Percentiles rank a stretch among this genome's conserved stretches.
Evolutionary conservation across 2,113 vertebrate genomes (phyloP).

Genomic region (Camelus bactrianus): DNA sequence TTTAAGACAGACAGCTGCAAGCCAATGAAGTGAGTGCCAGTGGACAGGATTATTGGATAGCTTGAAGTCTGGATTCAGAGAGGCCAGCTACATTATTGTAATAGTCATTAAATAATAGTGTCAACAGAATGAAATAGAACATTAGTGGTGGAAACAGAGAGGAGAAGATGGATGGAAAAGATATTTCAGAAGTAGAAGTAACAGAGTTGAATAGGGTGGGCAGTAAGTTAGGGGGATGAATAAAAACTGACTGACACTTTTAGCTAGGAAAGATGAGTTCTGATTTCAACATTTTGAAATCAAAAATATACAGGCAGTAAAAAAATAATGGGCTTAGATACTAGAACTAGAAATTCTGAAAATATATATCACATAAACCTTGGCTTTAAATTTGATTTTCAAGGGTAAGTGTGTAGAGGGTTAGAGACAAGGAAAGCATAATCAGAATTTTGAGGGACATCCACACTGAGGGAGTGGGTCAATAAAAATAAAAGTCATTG

Average conservation of each 20-base stretch:
- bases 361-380: not conserved
- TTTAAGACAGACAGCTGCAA: not conserved
- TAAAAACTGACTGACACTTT: slow-evolving; percentile 16
- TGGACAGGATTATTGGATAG: not conserved
- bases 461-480: not conserved
- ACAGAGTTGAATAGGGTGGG: not conserved
- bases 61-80: not conserved
- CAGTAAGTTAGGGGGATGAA: not conserved
- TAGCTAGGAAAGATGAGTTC: not conserved
- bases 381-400: not conserved
- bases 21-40: not conserved
- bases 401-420: not conserved
- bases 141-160: not conserved
- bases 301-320: slow-evolving; percentile 22
- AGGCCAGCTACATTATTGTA: not conserved
- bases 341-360: not conserved
- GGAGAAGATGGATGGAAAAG: not conserved
- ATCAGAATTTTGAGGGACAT: not conserved
- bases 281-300: not conserved
- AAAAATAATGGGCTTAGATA: not conserved
- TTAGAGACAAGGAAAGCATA: not conserved
- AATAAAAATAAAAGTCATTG: not conserved
- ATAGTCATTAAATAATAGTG: not conserved
- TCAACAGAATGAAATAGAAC: not conserved
- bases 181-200: not conserved